phyloP scores from a whole-genome alignment of 2,113 vertebrate genomes.

The Catagonus wagneri region DNA sequence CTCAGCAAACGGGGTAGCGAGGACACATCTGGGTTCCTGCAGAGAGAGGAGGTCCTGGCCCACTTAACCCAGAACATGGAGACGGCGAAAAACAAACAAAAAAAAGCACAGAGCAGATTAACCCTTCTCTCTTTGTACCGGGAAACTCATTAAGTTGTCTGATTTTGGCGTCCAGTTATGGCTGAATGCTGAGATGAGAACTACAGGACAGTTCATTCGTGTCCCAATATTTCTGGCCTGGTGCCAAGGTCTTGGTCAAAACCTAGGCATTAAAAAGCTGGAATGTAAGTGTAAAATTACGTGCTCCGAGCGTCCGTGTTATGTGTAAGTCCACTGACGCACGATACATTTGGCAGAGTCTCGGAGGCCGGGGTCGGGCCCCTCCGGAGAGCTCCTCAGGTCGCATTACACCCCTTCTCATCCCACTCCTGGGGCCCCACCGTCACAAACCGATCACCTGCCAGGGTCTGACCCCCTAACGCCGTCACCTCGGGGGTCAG shows the following conservation, averaged over 20 bases:
- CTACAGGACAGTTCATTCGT: not conserved
- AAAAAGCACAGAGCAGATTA: conserved; percentile 73
- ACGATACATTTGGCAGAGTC: accelerated
- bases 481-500: too few relatives aligned
- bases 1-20: conserved; percentile 27
- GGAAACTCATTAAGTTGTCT: not conserved
- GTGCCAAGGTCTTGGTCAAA: conserved; percentile 43
- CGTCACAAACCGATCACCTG: too few relatives aligned
- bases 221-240: conserved; percentile 3
- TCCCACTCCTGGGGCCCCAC: too few relatives aligned
- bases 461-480: too few relatives aligned
- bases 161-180: conserved; percentile 47
- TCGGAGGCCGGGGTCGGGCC: not conserved
- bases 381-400: too few relatives aligned
- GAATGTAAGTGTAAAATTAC: not conserved
- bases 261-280: not conserved
- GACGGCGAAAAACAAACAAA: not conserved
- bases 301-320: not conserved
- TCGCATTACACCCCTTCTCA: too few relatives aligned
- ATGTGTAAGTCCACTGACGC: not conserved
- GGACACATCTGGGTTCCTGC: conserved; percentile 38
- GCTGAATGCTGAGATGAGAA: not conserved
- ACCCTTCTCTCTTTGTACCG: conserved; percentile 65
- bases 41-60: not conserved
- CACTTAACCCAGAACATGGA: conserved; percentile 40